Evolutionary conservation across 1,140 invertebrate species (phyloP).

Genomic region (Hyles vespertilio): DNA sequence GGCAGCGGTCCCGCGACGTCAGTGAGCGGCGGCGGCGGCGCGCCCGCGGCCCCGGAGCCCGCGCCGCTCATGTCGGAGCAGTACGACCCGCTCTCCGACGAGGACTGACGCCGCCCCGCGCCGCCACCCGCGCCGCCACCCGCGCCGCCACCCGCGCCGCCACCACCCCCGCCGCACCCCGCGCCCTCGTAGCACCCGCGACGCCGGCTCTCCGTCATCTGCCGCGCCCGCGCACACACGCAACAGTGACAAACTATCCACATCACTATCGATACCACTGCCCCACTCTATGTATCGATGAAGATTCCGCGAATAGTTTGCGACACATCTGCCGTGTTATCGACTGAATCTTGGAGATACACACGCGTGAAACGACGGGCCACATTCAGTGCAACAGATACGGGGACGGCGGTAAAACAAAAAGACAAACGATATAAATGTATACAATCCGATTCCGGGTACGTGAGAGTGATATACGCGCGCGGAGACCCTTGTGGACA

Average conservation of each 20-base stretch:
- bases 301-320: too few relatives aligned
- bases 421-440: slow-evolving; percentile 6
- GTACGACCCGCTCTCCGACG: slow-evolving; percentile 91
- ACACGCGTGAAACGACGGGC: too few relatives aligned
- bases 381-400: background rate
- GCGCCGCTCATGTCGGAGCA: slow-evolving; percentile 89
- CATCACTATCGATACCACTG: too few relatives aligned
- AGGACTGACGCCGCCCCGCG: slow-evolving; percentile 82
- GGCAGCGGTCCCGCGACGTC: slow-evolving; percentile 56
- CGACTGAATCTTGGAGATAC: too few relatives aligned
- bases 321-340: too few relatives aligned
- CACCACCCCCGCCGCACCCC: background rate
- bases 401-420: slow-evolving; percentile 1
- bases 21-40: slow-evolving; percentile 50
- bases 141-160: background rate
- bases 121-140: slow-evolving; percentile 81
- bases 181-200: slow-evolving; percentile 4
- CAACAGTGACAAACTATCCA: too few relatives aligned
- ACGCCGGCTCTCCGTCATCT: slow-evolving; percentile 6
- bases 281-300: too few relatives aligned
- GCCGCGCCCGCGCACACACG: background rate
- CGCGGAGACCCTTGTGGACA: too few relatives aligned
- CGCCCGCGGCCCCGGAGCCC: slow-evolving; percentile 78
- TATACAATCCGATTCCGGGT: too few relatives aligned
- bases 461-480: too few relatives aligned